A percentile compares a stretch with the other conserved stretches of the same genome.
Conservation (phyloP, 2,888 invertebrate species). For the Noctua janthe region DNA sequence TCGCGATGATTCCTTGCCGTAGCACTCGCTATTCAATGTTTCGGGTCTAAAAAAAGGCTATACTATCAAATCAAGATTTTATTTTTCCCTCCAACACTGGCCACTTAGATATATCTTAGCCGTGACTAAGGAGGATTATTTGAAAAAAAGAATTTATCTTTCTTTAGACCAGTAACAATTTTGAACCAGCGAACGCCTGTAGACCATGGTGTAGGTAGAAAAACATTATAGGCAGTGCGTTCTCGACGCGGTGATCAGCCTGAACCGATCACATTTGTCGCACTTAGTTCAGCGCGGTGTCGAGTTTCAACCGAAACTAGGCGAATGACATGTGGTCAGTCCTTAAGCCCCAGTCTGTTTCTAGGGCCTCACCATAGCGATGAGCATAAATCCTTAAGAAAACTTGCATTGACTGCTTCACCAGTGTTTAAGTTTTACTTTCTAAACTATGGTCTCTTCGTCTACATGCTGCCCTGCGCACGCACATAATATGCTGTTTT, state of each 20-base stretch:
- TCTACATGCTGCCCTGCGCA: constrained; percentile 1
- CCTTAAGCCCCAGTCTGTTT: neutral
- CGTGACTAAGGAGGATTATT: neutral
- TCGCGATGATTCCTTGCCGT: constrained; percentile 9
- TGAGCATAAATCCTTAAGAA: neutral
- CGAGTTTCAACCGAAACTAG: too few relatives aligned
- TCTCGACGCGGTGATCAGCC: neutral
- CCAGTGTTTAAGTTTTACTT: neutral
- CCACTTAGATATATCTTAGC: neutral
- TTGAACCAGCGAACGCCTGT: neutral
- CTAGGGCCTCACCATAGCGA: neutral
- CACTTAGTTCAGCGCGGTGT: neutral
- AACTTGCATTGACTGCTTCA: neutral
- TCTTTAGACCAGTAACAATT: neutral
- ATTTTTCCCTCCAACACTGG: neutral
- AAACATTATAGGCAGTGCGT: neutral
- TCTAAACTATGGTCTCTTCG: constrained; percentile 8
- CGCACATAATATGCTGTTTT: neutral
- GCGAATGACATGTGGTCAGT: neutral
- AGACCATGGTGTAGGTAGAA: constrained; percentile 5
- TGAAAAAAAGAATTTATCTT: neutral
- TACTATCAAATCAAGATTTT: neutral
- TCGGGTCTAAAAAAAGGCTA: neutral
- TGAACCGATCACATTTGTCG: neutral
- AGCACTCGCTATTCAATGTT: neutral